Base-by-base conservation (phyloP, 1,140 invertebrate species). In the Conus ventricosus region DNA sequence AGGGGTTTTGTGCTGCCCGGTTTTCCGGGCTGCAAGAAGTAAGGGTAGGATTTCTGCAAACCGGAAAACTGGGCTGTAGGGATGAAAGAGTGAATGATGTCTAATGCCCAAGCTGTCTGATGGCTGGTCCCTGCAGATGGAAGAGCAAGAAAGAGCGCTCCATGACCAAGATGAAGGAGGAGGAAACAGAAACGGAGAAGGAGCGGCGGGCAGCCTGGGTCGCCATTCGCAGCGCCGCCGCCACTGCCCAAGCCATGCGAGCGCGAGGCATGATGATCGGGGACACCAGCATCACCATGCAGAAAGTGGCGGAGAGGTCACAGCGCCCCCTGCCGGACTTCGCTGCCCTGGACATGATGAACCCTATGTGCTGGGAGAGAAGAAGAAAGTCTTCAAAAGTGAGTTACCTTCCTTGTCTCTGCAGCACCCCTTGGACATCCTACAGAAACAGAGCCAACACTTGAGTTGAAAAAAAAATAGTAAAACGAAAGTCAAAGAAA, bases 311-410 rank as follows among this genome's bases (percentile, higher is more conserved):
- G 5, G 92, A 91, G 2, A 91, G 90, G 60, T 89, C 92, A 8
- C 82, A 84, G 55, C 55, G 25, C 8, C 23, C 6, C 60, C 90
- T 94, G 53, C 94, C 94, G 67, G 94, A 95, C 23, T 95, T 95
- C 89, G 85, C 92, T 4, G 91, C 92, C 13, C 91, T 95, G 23
- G 94, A 95, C 90, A 91, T 95, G 76, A 87, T 95, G 23, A 91
- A 92, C 89, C 84, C 0, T 95, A 94, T 91, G 92, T 94, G 7
- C 91, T 95, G 57, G 94, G 94, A 39, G 89, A 94, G 78, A 94
- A 94, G 89, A 94, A 94, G 90, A 94, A 93, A 88, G 91, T 94
- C 17, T 95, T 92, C 87, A 95, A 94, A 91, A 93, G 94, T 95
- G 92, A 92, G 92, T 83, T 23, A 15, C 23, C 39, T 39, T 39